A percentile compares a stretch with the other conserved stretches of the same genome.
These are phyloP conservation scores for Patiria miniata DNA, from an alignment of 35 echinoderm and acorn worm species.

Conservation along the genomic window DNA sequence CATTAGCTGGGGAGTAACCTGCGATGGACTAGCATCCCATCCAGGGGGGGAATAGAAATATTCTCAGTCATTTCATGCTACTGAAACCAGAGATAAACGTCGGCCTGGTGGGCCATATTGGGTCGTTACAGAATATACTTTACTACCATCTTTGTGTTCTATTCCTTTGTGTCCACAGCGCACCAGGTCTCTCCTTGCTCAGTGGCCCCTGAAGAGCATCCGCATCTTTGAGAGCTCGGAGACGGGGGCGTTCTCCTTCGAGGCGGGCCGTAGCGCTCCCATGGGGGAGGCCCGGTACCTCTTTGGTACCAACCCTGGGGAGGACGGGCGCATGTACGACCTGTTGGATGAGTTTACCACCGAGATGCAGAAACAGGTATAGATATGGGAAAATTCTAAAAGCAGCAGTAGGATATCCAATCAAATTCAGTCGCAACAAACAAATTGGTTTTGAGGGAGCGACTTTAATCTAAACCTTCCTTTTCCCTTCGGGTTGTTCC, in stretches of 20 bases:
- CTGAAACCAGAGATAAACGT: no score
- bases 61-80: no score
- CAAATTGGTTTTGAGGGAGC: no score
- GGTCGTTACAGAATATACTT: no score
- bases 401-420: not conserved
- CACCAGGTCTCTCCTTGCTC: slow-evolving; percentile 76
- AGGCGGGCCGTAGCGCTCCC: slow-evolving; percentile 86
- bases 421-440: no score
- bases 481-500: no score
- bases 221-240: slow-evolving; percentile 96
- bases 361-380: slow-evolving; percentile 59
- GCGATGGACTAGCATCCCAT: no score
- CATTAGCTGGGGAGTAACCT: no score
- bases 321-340: slow-evolving; percentile 91
- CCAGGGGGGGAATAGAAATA: no score
- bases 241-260: slow-evolving; percentile 82
- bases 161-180: slow-evolving; percentile 42
- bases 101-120: no score
- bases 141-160: not conserved
- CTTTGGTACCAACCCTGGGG: slow-evolving; percentile 59
- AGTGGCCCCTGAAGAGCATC: slow-evolving; percentile 96
- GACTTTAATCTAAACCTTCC: no score
- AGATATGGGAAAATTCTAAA: not conserved
- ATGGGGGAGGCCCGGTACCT: slow-evolving; percentile 87
- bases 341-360: slow-evolving; percentile 82